Evolutionary conservation across 1,140 invertebrate genomes (phyloP).

Genomic region (Pomacea maculata): DNA sequence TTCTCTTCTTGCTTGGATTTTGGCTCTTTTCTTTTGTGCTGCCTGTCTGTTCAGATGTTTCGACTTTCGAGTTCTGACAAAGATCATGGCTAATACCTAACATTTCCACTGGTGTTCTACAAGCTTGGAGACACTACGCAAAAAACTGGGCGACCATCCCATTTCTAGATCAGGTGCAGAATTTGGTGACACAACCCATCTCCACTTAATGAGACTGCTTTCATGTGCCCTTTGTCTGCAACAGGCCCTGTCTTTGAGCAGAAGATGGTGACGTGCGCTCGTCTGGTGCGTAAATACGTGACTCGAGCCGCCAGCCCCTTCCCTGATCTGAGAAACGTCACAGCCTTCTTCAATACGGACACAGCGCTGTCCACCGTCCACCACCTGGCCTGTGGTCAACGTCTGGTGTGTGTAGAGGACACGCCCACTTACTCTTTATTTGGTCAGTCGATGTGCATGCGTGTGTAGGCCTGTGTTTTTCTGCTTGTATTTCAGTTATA

Average conservation of each 20-base stretch:
- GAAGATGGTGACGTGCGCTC: constrained; percentile 30
- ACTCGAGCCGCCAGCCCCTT: constrained; percentile 30
- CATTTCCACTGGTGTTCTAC: neutral
- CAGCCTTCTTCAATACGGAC: constrained; percentile 35
- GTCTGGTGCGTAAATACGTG: constrained; percentile 30
- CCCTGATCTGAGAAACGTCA: constrained; percentile 25
- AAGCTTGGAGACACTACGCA: too few species aligned
- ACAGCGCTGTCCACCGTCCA: constrained; percentile 27
- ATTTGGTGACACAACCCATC: too few species aligned
- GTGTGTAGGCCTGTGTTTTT: neutral
- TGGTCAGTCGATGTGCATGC: constrained; percentile 19
- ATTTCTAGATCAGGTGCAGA: too few species aligned
- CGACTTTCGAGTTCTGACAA: neutral
- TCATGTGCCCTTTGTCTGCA: neutral
- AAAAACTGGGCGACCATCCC: too few species aligned
- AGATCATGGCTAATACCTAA: neutral
- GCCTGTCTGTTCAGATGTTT: neutral
- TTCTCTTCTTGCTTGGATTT: neutral
- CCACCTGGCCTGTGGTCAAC: constrained; percentile 29
- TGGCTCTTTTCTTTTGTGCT: neutral
- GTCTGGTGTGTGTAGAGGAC: constrained; percentile 31
- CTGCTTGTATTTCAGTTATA: neutral
- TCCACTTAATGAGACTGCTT: too few species aligned
- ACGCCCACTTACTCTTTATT: constrained; percentile 31
- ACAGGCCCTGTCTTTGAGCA: constrained; percentile 32